Base-by-base conservation (phyloP, 2,113 vertebrate species). In the Sterrhoptilus dennistouni region DNA sequence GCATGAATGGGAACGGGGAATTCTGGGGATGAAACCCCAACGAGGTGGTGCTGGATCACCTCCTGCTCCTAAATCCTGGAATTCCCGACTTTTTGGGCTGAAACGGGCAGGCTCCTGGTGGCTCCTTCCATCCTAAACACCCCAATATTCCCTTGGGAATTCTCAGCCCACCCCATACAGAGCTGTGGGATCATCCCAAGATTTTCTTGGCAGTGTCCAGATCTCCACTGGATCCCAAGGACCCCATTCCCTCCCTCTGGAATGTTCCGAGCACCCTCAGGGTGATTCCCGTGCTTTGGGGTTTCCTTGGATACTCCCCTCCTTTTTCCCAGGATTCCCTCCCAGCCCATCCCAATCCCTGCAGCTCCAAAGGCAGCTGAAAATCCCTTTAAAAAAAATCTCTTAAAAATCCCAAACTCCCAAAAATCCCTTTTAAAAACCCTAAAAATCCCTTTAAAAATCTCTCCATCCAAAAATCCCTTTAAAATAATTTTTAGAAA, bases 1-100 rank as follows among this genome's bases (percentile, higher is more conserved):
- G 9, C 0, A 3, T 50, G 50, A 23, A 19, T 1, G 3, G 45
- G 76, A 63, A n/a, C 0, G 0, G 56, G 70, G n/a, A 1, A 2
- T 42, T 66, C 2, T 2, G 5, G n/a, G 45, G 7, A 8, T 40
- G 15, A 54, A 61, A 17, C 14, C 14, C 10, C 40, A 12, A 14
- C 0, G 1, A 23, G 9, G 19, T 5, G 23, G 7, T 21, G 22
- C 6, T 28, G n/a, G 29, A n/a, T 64, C 35, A 8, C 15, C 38
- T 71, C 33, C 36, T 3, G 2, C 28, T 4, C 33, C 4, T 5
- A 21, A 59, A 66, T 74, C 77, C 28, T 1, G 0, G 15, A 81
- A 89, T 68, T 50, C 57, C 49, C 2, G 3, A 7, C 21, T 44
- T 54, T 1, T 2, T 1, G 63, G 35, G 9, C 42, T 23, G 28